A percentile compares a stretch with the other conserved stretches of the same genome.
phyloP scores from a whole-genome alignment of 1,140 invertebrate species.

The Halictus rubicundus region DNA sequence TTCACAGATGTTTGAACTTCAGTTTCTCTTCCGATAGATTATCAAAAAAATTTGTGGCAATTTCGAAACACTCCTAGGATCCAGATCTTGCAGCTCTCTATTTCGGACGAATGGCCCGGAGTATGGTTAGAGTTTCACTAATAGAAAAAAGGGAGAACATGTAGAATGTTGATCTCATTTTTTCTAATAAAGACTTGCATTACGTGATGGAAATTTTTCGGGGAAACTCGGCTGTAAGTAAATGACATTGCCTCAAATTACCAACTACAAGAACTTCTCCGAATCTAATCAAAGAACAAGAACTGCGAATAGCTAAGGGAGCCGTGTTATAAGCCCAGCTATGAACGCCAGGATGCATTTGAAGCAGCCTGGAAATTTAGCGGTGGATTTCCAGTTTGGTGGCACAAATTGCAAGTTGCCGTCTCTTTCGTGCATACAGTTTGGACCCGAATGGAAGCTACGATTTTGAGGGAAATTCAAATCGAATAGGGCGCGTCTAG shows the following conservation, averaged over 20 bases:
- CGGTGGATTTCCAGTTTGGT: constrained; percentile 13
- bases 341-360: constrained; percentile 20
- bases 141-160: too few relatives aligned
- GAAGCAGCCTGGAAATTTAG: constrained; percentile 23
- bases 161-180: not conserved
- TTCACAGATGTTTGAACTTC: too few relatives aligned
- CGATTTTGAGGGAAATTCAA: constrained; percentile 14
- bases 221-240: not conserved
- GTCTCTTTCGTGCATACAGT: constrained; percentile 1
- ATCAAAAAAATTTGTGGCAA: too few relatives aligned
- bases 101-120: too few relatives aligned
- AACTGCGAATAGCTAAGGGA: constrained; percentile 18
- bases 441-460: not conserved
- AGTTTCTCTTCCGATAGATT: too few relatives aligned
- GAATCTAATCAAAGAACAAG: constrained; percentile 38
- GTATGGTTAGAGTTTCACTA: too few relatives aligned
- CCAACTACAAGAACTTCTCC: constrained; percentile 17
- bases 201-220: not conserved
- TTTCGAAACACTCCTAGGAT: too few relatives aligned
- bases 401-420: constrained; percentile 24
- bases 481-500: not conserved
- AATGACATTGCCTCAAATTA: constrained; percentile 29
- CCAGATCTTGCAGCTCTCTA: too few relatives aligned
- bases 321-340: not conserved
- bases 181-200: constrained; percentile 10